Conservation (phyloP, 2,888 invertebrate genomes). For the Dryomyza anilis region DNA sequence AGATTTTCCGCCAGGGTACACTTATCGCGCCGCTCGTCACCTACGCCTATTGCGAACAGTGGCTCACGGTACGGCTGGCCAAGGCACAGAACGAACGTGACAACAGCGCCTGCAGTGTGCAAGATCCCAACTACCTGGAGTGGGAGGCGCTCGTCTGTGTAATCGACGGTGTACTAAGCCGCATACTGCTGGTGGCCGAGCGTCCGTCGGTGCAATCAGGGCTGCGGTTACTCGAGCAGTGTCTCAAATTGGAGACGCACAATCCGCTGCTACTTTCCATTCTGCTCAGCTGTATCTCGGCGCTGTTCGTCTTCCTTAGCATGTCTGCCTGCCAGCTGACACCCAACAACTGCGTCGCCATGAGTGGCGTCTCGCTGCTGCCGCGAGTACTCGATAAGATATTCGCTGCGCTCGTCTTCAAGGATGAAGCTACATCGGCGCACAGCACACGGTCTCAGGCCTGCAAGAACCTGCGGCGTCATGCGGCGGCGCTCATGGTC, state of each 20-base stretch:
- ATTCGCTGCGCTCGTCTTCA: conserved; percentile 81
- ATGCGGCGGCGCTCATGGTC: conserved; percentile 88
- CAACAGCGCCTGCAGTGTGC: conserved; percentile 59
- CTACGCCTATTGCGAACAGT: conserved; percentile 81
- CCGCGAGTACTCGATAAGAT: conserved; percentile 87
- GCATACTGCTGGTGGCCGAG: conserved; percentile 74
- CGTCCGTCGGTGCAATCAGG: conserved; percentile 79
- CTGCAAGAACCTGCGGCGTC: conserved; percentile 84
- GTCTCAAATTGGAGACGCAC: conserved; percentile 74
- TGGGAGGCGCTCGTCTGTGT: conserved; percentile 81
- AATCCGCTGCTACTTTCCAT: conserved; percentile 84
- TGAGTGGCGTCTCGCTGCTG: conserved; percentile 71
- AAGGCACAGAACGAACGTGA: conserved; percentile 63
- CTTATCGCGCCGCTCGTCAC: conserved; percentile 80
- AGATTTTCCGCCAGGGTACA: conserved; percentile 81
- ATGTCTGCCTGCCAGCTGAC: conserved; percentile 83
- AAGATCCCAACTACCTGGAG: conserved; percentile 76
- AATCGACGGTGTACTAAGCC: conserved; percentile 83
- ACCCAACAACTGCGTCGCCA: conserved; percentile 65
- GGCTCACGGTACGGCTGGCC: conserved; percentile 77
- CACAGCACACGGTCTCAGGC: conserved; percentile 63
- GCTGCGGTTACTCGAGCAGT: conserved; percentile 76
- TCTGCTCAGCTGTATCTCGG: conserved; percentile 88
- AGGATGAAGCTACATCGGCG: conserved; percentile 67
- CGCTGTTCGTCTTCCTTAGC: conserved; percentile 87